Percentiles rank a stretch among this genome's conserved stretches.
These are phyloP conservation scores for Neomorphus geoffroyi DNA, from an alignment of 2,797 vertebrate species.

Conservation along the genomic window DNA sequence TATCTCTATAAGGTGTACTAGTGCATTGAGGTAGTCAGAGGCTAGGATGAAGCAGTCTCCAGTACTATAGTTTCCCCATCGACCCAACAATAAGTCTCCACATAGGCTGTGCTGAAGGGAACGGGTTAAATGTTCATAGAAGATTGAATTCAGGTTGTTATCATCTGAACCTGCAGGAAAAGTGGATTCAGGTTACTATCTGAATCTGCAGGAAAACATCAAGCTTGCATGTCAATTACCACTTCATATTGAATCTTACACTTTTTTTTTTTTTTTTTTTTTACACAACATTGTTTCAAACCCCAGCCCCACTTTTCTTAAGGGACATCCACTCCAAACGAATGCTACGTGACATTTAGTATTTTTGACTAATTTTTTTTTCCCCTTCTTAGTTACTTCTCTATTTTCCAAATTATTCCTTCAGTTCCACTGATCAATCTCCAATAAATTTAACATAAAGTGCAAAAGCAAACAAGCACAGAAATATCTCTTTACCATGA, in stretches of 20 bases:
- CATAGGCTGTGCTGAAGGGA: constrained; percentile 97
- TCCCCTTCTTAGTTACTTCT: background rate
- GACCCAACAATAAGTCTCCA: constrained; percentile 92
- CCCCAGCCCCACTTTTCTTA: background rate
- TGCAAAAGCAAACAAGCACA: background rate
- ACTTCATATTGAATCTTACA: background rate
- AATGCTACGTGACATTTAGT: background rate
- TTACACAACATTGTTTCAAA: background rate
- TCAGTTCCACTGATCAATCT: background rate
- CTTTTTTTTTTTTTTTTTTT: too few species aligned
- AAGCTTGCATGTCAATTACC: background rate
- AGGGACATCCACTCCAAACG: background rate
- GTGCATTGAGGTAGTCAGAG: constrained; percentile 97
- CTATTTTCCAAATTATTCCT: background rate
- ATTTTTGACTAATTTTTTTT: background rate
- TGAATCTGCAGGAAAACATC: constrained; percentile 68
- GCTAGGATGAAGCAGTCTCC: constrained; percentile 99
- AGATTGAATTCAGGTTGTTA: constrained; percentile 98
- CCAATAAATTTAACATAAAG: background rate
- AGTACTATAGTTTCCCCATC: constrained; percentile 95
- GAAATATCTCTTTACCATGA: background rate
- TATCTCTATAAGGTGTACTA: constrained; percentile 97
- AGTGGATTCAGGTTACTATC: constrained; percentile 91
- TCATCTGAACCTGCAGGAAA: constrained; percentile 91
- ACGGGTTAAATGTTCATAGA: constrained; percentile 97